These are phyloP conservation scores for Leucoraja erinaceus DNA, from an alignment of 2,113 vertebrate genomes.

Conservation along the genomic window DNA sequence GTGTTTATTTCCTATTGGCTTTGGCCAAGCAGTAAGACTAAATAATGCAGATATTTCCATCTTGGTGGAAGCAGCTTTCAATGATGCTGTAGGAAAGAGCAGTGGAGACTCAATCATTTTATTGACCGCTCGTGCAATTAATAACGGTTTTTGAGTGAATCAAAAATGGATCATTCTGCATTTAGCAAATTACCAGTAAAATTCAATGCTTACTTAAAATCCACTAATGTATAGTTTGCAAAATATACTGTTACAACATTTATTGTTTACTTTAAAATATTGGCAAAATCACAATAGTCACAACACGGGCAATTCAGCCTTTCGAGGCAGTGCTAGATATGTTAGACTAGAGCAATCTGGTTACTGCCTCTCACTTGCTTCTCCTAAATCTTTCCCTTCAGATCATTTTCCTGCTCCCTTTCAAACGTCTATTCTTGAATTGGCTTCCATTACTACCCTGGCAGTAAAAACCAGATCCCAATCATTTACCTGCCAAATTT, in stretches of 20 bases:
- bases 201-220: constrained; percentile 18
- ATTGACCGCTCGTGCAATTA: neutral
- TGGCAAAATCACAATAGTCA: neutral
- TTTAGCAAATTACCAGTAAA: constrained; percentile 4
- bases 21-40: neutral
- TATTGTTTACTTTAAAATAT: constrained; percentile 3
- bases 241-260: neutral
- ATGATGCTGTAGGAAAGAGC: neutral
- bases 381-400: no score
- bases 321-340: no score
- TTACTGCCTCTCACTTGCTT: no score
- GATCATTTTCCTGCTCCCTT: no score
- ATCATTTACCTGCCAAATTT: no score
- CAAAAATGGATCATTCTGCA: constrained; percentile 5
- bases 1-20: neutral
- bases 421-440: no score
- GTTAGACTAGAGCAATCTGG: no score
- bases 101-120: neutral
- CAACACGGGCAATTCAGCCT: no score
- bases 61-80: neutral
- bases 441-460: no score
- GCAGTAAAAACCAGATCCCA: no score
- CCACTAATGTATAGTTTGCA: constrained; percentile 10
- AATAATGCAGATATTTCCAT: neutral
- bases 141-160: constrained; percentile 1